Percentiles rank a stretch among this genome's conserved stretches.
These are phyloP conservation scores for Cataglyphis cursor DNA, from an alignment of 2,888 invertebrate genomes.

Conservation along the genomic window DNA sequence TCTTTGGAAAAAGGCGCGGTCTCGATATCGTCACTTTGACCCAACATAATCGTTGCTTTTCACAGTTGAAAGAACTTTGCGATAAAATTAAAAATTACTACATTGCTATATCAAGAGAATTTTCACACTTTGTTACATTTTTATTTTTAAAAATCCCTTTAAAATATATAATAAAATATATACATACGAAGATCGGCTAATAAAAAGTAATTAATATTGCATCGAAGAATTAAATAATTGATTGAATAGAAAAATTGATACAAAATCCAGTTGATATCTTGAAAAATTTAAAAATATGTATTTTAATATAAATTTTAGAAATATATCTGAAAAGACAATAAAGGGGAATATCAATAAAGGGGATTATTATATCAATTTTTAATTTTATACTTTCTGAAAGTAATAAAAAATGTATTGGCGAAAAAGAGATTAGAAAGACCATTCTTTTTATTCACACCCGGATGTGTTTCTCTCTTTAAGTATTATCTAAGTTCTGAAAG, in stretches of 20 bases:
- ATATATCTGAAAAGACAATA: background rate
- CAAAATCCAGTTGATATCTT: background rate
- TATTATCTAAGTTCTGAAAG: background rate
- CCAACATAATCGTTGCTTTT: conserved; percentile 6
- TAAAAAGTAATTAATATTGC: background rate
- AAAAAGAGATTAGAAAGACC: background rate
- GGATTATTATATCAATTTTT: background rate
- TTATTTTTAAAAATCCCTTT: background rate
- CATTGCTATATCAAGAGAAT: background rate
- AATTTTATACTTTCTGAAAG: background rate
- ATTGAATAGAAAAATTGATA: background rate
- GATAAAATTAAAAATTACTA: background rate
- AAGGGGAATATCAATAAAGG: background rate
- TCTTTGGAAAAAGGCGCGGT: conserved; percentile 69
- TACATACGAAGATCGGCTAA: background rate
- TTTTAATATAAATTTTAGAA: background rate
- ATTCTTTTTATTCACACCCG: background rate
- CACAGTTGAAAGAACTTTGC: background rate
- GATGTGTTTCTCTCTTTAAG: background rate
- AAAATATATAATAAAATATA: background rate
- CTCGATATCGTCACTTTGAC: conserved; percentile 2
- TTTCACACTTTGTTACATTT: background rate
- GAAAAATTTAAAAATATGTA: background rate
- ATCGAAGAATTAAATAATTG: background rate
- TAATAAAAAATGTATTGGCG: background rate